These are phyloP conservation scores for Mixornis gularis DNA, from an alignment of 2,113 vertebrate genomes.

Conservation along the genomic window DNA sequence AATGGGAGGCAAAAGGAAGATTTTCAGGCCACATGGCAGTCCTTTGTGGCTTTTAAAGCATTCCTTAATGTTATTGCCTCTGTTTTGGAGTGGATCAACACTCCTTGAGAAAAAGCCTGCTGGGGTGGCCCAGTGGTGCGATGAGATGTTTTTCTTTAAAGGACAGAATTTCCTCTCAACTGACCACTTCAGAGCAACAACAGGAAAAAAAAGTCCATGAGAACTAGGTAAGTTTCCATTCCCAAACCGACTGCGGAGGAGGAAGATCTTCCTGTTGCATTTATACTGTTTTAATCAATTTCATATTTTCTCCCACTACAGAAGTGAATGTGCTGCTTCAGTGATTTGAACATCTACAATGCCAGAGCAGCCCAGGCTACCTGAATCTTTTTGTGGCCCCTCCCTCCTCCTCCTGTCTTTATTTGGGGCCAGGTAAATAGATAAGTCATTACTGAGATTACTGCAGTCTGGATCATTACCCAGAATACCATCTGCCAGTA, in stretches of 20 bases:
- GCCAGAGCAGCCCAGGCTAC: neutral
- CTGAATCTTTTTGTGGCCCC: neutral
- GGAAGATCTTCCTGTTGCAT: slow-evolving; percentile 15
- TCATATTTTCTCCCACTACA: slow-evolving; percentile 27
- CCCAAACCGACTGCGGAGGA: slow-evolving; percentile 16
- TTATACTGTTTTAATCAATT: slow-evolving; percentile 30
- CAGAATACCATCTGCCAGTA: slow-evolving; percentile 50
- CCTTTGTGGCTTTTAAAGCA: neutral
- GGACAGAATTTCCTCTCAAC: neutral
- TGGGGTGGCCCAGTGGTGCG: neutral
- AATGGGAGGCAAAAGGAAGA: neutral
- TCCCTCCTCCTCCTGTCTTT: neutral
- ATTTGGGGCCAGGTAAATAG: slow-evolving; percentile 54
- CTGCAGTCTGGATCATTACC: slow-evolving; percentile 56
- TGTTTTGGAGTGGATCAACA: neutral
- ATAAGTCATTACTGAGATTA: slow-evolving; percentile 60
- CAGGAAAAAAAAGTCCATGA: neutral
- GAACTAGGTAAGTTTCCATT: slow-evolving; percentile 45
- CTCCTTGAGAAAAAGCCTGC: neutral
- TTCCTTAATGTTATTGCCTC: neutral
- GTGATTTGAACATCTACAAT: slow-evolving; percentile 30
- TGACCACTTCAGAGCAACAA: neutral
- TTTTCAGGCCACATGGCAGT: neutral
- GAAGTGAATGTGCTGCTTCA: neutral
- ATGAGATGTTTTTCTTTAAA: neutral